phyloP scores from a whole-genome alignment of 2,888 invertebrate genomes.

The Noctua comes region DNA sequence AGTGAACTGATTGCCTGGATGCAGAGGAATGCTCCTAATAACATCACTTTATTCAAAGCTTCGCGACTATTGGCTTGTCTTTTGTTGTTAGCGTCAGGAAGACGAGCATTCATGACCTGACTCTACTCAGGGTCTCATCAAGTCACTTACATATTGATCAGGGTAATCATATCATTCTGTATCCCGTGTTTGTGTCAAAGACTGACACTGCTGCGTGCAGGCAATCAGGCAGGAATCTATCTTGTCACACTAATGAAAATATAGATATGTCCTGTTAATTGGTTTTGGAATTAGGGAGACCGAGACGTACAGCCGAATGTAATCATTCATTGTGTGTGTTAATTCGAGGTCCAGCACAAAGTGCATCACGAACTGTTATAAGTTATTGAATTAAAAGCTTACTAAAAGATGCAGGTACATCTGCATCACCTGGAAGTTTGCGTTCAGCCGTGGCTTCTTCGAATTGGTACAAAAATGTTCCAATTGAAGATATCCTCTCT shows the following conservation, averaged over 20 bases:
- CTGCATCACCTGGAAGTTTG: too few relatives aligned
- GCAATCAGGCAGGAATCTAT: neutral
- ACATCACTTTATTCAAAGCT: neutral
- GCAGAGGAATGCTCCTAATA: neutral
- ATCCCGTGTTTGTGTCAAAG: constrained; percentile 5
- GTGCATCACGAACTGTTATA: too few relatives aligned
- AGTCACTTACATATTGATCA: neutral
- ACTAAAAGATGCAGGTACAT: too few relatives aligned
- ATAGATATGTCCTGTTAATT: too few relatives aligned
- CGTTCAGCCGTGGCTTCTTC: too few relatives aligned
- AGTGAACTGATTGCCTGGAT: constrained; percentile 5
- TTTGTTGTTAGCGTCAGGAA: neutral
- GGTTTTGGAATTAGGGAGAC: too few relatives aligned
- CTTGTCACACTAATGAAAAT: constrained; percentile 1
- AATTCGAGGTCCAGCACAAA: too few relatives aligned
- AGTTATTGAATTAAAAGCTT: too few relatives aligned
- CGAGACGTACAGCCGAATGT: too few relatives aligned
- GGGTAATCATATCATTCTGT: neutral
- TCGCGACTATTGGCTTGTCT: neutral
- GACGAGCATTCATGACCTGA: constrained; percentile 8
- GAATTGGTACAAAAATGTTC: too few relatives aligned
- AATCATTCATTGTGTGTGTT: too few relatives aligned
- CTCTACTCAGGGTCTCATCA: neutral
- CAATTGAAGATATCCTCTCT: too few relatives aligned
- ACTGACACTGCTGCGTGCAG: neutral